Percentiles rank a stretch among this genome's conserved stretches.
Conservation (phyloP, 2,797 vertebrate species). For the Merluccius polli region DNA sequence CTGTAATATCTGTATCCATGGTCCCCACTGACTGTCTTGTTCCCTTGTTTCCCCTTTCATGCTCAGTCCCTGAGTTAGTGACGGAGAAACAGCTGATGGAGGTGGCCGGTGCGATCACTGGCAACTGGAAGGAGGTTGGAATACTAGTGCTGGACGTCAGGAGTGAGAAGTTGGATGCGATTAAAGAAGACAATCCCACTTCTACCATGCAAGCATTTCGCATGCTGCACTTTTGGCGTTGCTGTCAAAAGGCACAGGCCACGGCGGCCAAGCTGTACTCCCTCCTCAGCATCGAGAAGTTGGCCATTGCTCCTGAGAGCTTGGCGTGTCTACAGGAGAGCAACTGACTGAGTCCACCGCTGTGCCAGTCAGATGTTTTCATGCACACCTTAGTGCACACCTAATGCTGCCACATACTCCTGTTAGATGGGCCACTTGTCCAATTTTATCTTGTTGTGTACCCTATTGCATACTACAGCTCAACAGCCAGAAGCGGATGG, state of each 20-base stretch:
- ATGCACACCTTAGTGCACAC: too few relatives aligned
- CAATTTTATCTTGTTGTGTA: too few relatives aligned
- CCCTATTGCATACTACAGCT: too few relatives aligned
- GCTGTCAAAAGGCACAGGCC: conserved; percentile 48
- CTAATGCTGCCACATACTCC: too few relatives aligned
- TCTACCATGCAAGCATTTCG: conserved; percentile 65
- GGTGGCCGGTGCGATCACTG: conserved; percentile 59
- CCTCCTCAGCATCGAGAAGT: background rate
- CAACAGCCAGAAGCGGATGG: too few relatives aligned
- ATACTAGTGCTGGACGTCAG: conserved; percentile 56
- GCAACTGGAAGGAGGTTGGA: conserved; percentile 68
- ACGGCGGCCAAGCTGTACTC: conserved; percentile 36
- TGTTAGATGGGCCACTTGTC: too few relatives aligned
- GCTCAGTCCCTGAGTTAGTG: conserved; percentile 43
- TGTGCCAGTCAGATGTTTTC: background rate
- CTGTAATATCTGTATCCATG: too few relatives aligned
- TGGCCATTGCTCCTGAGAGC: background rate
- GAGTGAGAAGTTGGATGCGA: conserved; percentile 65
- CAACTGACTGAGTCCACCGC: background rate
- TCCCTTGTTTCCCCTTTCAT: conserved; percentile 6
- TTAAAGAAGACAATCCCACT: conserved; percentile 60
- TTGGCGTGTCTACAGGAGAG: background rate
- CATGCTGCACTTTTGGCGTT: conserved; percentile 66
- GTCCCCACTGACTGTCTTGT: background rate
- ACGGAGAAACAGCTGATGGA: conserved; percentile 72